Conservation (phyloP, 2,113 vertebrate species). For the Bufo gargarizans region DNA sequence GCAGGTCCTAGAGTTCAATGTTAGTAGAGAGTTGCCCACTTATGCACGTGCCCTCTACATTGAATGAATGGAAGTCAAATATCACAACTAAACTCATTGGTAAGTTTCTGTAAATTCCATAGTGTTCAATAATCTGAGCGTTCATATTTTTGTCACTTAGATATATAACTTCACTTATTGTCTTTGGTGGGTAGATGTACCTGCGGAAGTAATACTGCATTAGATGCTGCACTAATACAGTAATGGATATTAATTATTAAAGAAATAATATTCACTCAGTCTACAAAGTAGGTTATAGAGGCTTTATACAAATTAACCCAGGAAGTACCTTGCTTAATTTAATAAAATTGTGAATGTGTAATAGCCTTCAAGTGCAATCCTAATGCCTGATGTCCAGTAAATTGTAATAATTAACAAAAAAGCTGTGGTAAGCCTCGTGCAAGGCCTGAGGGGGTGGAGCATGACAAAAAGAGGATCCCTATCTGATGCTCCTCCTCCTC, state of each 20-base stretch:
- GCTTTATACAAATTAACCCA: neutral
- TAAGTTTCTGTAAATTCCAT: neutral
- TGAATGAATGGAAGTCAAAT: no score
- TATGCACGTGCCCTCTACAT: no score
- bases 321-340: neutral
- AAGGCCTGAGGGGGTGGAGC: no score
- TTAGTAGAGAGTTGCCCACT: no score
- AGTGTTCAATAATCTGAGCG: neutral
- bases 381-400: neutral
- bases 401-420: neutral
- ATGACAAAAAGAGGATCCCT: no score
- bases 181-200: neutral
- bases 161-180: neutral
- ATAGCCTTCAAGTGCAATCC: neutral
- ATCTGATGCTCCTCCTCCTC: no score
- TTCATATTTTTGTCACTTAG: neutral
- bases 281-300: neutral
- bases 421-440: no score
- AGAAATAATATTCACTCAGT: neutral
- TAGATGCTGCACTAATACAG: neutral
- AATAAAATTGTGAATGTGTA: neutral
- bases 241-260: neutral
- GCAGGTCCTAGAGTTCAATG: no score
- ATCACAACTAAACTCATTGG: neutral
- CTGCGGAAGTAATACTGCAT: neutral